Percentiles rank a stretch among this genome's conserved stretches.
Evolutionary conservation across 1,140 invertebrate species (phyloP).

Genomic region (Zaprionus gabonicus): DNA sequence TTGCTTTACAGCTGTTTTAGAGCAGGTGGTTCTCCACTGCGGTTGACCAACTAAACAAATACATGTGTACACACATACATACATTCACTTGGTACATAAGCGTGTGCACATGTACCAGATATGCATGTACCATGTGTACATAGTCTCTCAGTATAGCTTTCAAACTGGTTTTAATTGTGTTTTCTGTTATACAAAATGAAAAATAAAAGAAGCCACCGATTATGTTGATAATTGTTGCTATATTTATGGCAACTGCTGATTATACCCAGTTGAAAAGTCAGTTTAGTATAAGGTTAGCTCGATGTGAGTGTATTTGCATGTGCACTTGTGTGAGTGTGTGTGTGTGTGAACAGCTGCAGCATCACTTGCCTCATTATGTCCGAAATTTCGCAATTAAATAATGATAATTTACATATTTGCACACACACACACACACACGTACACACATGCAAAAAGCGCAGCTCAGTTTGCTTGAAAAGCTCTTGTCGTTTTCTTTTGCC

Average conservation of each 20-base stretch:
- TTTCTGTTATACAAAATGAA: slow-evolving; percentile 29
- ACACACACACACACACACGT: slow-evolving; percentile 3
- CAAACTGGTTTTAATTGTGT: slow-evolving; percentile 72
- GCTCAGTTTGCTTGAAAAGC: slow-evolving; percentile 46
- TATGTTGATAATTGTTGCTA: neutral
- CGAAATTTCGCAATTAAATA: slow-evolving; percentile 46
- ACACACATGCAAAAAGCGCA: slow-evolving; percentile 22
- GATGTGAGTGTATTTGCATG: no score
- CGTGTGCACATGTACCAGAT: neutral
- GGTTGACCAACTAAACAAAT: slow-evolving; percentile 60
- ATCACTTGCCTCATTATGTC: slow-evolving; percentile 16
- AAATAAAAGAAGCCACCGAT: slow-evolving; percentile 27
- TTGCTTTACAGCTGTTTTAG: slow-evolving; percentile 38
- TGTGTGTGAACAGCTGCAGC: slow-evolving; percentile 21
- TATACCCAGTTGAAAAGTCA: neutral
- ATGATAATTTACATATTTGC: slow-evolving; percentile 49
- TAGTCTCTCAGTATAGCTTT: slow-evolving; percentile 49
- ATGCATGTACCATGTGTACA: no score
- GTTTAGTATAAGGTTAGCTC: neutral
- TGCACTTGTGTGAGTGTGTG: no score
- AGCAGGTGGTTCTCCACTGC: slow-evolving; percentile 36
- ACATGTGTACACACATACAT: neutral
- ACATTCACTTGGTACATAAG: slow-evolving; percentile 30
- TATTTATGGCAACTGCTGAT: neutral
- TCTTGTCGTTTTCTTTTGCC: slow-evolving; percentile 52